Evolutionary conservation across 2,888 invertebrate species (phyloP).

Genomic region (Strigamia transsilvanica): DNA sequence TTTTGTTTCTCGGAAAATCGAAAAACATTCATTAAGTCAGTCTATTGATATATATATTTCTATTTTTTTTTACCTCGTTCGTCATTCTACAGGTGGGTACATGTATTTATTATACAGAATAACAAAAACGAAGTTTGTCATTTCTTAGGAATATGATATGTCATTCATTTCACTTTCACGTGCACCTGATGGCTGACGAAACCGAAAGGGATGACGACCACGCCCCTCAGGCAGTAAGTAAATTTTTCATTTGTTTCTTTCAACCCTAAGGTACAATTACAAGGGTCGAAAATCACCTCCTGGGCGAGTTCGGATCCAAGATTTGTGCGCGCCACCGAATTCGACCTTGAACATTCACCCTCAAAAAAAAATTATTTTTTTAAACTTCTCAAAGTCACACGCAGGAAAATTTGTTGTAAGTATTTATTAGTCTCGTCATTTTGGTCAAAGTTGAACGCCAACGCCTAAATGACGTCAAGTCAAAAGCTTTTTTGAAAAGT

Average conservation of each 20-base stretch:
- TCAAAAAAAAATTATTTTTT: background rate
- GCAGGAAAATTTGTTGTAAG: background rate
- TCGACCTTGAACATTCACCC: constrained; percentile 45
- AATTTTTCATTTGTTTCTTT: constrained; percentile 26
- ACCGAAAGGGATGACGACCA: background rate
- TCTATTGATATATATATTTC: background rate
- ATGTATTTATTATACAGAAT: background rate
- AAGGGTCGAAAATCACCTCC: constrained; percentile 5
- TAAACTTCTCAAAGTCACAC: constrained; percentile 7
- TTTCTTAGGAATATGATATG: background rate
- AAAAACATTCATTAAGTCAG: background rate
- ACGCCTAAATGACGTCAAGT: background rate
- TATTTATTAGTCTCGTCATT: constrained; percentile 22
- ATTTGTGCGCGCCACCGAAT: constrained; percentile 37
- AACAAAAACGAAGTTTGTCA: background rate
- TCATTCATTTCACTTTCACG: background rate
- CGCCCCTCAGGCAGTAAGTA: constrained; percentile 6
- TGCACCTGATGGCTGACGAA: background rate
- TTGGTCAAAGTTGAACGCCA: constrained; percentile 23
- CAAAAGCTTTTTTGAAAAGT: constrained; percentile 7
- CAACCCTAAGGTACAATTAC: background rate
- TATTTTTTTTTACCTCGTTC: background rate
- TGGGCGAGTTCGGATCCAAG: constrained; percentile 5
- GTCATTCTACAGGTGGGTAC: constrained; percentile 36
- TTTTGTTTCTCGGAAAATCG: constrained; percentile 31